These are phyloP conservation scores for Caenorhabditis sinica DNA, from an alignment of 2,888 invertebrate species.

Conservation along the genomic window DNA sequence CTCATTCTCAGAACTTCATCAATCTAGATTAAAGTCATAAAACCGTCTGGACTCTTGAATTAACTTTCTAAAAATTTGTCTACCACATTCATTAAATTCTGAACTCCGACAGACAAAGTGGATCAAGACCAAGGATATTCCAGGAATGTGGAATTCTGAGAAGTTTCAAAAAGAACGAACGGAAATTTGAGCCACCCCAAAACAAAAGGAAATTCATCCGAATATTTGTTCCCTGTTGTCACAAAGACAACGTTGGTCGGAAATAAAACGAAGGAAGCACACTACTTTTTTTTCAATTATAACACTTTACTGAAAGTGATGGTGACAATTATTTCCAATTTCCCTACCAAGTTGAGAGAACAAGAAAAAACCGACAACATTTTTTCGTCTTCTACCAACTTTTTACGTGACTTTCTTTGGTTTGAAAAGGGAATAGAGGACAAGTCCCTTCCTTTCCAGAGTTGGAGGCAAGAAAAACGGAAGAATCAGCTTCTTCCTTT, in stretches of 20 bases:
- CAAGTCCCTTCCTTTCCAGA: conserved; percentile 10
- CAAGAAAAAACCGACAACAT: conserved; percentile 10
- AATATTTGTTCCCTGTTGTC: conserved; percentile 38
- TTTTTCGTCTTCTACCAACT: conserved; percentile 1
- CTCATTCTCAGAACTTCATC: too few relatives aligned
- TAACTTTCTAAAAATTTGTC: too few relatives aligned
- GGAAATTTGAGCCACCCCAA: neutral
- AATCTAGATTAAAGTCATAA: too few relatives aligned
- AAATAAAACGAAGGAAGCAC: conserved; percentile 34
- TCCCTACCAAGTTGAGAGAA: neutral
- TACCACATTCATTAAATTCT: too few relatives aligned
- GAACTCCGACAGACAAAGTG: too few relatives aligned
- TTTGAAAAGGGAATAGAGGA: conserved; percentile 13
- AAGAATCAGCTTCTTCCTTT: conserved; percentile 46
- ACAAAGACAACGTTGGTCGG: conserved; percentile 8
- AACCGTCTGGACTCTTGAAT: too few relatives aligned
- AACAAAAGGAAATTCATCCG: neutral
- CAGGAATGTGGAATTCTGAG: neutral
- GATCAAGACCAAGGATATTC: too few relatives aligned
- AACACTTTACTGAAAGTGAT: conserved; percentile 54
- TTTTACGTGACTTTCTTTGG: conserved; percentile 57
- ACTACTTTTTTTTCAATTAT: conserved; percentile 58
- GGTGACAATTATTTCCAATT: conserved; percentile 55
- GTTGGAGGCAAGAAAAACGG: conserved; percentile 33
- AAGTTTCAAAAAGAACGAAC: neutral